A percentile compares a stretch with the other conserved stretches of the same genome.
Evolutionary conservation across 2,113 vertebrate species (phyloP).

Genomic region (Guaruba guarouba): DNA sequence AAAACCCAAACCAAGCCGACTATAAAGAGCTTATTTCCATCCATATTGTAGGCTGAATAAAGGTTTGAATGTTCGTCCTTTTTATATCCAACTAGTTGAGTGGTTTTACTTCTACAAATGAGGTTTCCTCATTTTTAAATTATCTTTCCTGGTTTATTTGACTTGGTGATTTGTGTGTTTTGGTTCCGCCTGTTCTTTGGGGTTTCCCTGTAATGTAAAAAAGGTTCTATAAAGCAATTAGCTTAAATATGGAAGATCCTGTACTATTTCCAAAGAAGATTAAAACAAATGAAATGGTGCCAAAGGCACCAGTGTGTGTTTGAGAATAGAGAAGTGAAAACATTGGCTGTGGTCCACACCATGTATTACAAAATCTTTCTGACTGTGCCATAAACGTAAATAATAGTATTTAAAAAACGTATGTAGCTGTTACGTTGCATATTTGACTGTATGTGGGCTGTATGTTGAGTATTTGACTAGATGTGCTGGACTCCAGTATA

Average conservation of each 20-base stretch:
- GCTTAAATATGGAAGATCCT: neutral
- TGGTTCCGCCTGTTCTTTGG: neutral
- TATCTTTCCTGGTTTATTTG: neutral
- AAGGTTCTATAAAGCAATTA: neutral
- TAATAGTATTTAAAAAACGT: neutral
- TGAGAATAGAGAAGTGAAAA: neutral
- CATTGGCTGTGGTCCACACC: neutral
- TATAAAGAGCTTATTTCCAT: neutral
- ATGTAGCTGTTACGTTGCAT: neutral
- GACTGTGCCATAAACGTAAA: neutral
- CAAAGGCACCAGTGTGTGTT: neutral
- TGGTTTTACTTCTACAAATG: neutral
- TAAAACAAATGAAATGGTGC: neutral
- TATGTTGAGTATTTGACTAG: neutral
- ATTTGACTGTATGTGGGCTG: neutral
- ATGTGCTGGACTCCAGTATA: neutral
- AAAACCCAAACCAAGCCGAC: neutral
- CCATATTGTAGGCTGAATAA: neutral
- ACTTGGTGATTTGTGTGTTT: neutral
- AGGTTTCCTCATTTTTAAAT: neutral
- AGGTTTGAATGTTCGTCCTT: neutral
- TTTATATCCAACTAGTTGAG: neutral
- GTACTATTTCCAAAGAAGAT: neutral
- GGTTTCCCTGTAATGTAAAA: neutral
- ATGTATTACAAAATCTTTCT: neutral